Evolutionary conservation across 1,140 invertebrate species (phyloP).

Genomic region (Euura lappo): DNA sequence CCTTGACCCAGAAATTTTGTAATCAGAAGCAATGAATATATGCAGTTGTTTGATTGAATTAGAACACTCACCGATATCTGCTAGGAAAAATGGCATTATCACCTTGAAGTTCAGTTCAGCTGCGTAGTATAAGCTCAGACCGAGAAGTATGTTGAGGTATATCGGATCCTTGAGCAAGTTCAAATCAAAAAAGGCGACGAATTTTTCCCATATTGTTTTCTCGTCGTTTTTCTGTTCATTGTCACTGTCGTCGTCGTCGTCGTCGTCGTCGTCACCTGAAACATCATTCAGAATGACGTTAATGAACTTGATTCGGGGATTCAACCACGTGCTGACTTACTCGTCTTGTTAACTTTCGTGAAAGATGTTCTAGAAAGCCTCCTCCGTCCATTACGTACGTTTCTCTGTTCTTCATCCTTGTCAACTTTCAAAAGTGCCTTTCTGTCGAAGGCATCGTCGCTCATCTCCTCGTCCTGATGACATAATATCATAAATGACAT

Average conservation of each 20-base stretch:
- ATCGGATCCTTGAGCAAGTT: conserved; percentile 69
- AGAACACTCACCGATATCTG: conserved; percentile 64
- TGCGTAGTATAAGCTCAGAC: conserved; percentile 74
- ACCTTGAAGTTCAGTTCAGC: conserved; percentile 78
- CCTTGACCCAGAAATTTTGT: conserved; percentile 27
- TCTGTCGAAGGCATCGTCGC: no score
- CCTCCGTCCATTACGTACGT: no score
- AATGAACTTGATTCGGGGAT: no score
- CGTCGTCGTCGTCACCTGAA: neutral
- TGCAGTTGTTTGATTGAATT: conserved; percentile 15
- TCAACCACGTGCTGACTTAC: no score
- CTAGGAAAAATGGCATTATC: conserved; percentile 76
- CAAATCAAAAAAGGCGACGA: conserved; percentile 68
- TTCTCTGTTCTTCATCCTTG: conserved; percentile 51
- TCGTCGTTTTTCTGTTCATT: neutral
- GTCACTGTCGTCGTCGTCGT: neutral
- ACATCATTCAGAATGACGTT: no score
- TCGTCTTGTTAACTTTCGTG: no score
- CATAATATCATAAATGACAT: no score
- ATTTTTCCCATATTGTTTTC: conserved; percentile 23
- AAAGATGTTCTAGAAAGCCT: no score
- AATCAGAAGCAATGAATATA: conserved; percentile 1
- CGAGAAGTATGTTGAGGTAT: conserved; percentile 74
- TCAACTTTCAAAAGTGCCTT: conserved; percentile 46
- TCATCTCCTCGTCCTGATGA: no score